Base-by-base conservation (phyloP, 2,113 vertebrate species). In the Gnathonemus echidnorhynchus region DNA sequence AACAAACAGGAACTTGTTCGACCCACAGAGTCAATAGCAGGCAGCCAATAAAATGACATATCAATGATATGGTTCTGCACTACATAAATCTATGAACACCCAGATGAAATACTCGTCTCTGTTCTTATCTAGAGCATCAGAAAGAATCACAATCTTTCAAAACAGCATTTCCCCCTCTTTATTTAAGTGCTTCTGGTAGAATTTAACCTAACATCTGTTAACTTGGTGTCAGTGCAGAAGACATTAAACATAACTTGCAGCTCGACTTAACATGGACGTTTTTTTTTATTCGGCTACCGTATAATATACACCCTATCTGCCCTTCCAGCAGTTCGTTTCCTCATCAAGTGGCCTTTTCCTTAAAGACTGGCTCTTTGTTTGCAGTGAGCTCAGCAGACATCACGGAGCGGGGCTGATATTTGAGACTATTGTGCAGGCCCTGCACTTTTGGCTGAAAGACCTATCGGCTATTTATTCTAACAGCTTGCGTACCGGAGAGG, bases 291-390 rank as follows among this genome's bases (percentile, higher is more conserved):
- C 5, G 11, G 35, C 42, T 85, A 46, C 42, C 83, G 19, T 46
- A 85, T 42, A 48, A 48, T 85, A 48, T 35, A 39, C 5, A 39
- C 3, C 86, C 42, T 87, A 42, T 42, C 56, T 45, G 21, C 0
- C 35, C 50, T 91, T 87, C 85, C 88, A 90, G 88, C 89, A 91
- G 42, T 90, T 91, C 11, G 24, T 91, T 93, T 94, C 93, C 92
- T 86, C 19, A 77, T 93, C 93, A 90, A 91, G 92, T 91, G 92
- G 52, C 88, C 93, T 94, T 93, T 92, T 91, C 91, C 92, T 93
- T 90, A 87, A 94, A 96, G 93, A 94, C 94, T 95, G 89, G 66
- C 91, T 91, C 95, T 95, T 96, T 96, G 95, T 95, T 94, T 92
- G 88, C 90, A 90, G 90, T 56, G 88, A 49, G 92, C 93, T 95